phyloP scores from a whole-genome alignment of 2,888 invertebrate genomes.

The Standfussiana lucernea region DNA sequence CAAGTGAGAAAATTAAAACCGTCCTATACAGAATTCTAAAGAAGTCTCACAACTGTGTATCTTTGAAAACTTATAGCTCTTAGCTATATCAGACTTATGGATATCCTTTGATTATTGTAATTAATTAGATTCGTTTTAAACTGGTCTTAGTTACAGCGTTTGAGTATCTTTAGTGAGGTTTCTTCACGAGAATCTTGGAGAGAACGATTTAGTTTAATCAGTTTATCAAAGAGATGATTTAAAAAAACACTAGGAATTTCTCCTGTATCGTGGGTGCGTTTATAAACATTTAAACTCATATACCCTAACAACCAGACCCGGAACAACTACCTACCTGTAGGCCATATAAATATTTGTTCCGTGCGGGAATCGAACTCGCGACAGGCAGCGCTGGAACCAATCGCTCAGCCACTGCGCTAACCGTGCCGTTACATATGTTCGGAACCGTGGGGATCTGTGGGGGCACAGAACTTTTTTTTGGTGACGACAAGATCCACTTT shows the following conservation, averaged over 20 bases:
- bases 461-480: neutral
- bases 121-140: conserved; percentile 55
- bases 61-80: conserved; percentile 25
- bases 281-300: neutral
- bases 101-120: conserved; percentile 45
- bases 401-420: neutral
- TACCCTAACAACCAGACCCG: neutral
- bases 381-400: neutral
- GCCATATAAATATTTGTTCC: neutral
- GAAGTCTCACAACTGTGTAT: conserved; percentile 11
- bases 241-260: neutral
- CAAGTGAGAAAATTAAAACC: conserved; percentile 36
- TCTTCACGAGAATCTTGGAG: neutral
- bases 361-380: neutral
- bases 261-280: neutral
- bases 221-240: neutral
- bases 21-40: conserved; percentile 18
- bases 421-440: neutral
- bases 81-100: conserved; percentile 1
- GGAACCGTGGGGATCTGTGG: too few species aligned
- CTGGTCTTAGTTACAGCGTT: conserved; percentile 24
- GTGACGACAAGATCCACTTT: neutral
- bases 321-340: neutral
- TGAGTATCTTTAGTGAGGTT: neutral
- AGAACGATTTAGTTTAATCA: neutral